These are phyloP conservation scores for Ricordea florida DNA, from an alignment of 92 coral and sea anemone genomes.

Conservation along the genomic window DNA sequence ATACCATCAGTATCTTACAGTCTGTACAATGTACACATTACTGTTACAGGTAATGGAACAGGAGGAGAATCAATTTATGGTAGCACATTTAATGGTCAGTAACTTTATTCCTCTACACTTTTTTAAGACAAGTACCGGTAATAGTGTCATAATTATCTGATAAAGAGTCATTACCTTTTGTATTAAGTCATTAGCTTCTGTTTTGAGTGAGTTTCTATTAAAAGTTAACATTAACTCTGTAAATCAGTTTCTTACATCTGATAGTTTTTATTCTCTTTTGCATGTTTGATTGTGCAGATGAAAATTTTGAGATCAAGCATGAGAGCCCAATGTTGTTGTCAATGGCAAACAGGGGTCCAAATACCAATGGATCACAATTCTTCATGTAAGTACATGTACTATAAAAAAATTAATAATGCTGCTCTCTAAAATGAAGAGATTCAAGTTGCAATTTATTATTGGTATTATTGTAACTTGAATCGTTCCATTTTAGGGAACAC, in stretches of 20 bases:
- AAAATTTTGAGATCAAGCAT: slow-evolving; percentile 77
- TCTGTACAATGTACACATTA: too few species aligned
- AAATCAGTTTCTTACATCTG: background rate
- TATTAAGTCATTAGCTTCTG: background rate
- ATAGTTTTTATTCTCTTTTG: background rate
- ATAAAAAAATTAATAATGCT: background rate
- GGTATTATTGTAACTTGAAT: too few species aligned
- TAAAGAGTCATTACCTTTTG: background rate
- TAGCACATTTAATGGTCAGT: slow-evolving; percentile 85
- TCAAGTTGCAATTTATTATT: too few species aligned
- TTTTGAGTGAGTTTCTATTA: too few species aligned
- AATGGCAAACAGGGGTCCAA: slow-evolving; percentile 99
- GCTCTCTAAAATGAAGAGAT: background rate
- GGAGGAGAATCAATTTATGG: slow-evolving; percentile 99
- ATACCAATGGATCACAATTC: slow-evolving; percentile 99
- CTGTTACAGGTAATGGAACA: slow-evolving; percentile 91
- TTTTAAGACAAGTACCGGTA: background rate
- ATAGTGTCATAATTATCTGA: background rate
- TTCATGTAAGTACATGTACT: slow-evolving; percentile 74
- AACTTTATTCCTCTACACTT: too few species aligned
- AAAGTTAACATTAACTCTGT: too few species aligned
- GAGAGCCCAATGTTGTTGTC: slow-evolving; percentile 85
- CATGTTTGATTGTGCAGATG: slow-evolving; percentile 60
- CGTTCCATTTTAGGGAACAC: too few species aligned
- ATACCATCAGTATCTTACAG: too few species aligned